Base-by-base conservation (phyloP, 2,113 vertebrate species). In the Anarhynchus alexandrinus region DNA sequence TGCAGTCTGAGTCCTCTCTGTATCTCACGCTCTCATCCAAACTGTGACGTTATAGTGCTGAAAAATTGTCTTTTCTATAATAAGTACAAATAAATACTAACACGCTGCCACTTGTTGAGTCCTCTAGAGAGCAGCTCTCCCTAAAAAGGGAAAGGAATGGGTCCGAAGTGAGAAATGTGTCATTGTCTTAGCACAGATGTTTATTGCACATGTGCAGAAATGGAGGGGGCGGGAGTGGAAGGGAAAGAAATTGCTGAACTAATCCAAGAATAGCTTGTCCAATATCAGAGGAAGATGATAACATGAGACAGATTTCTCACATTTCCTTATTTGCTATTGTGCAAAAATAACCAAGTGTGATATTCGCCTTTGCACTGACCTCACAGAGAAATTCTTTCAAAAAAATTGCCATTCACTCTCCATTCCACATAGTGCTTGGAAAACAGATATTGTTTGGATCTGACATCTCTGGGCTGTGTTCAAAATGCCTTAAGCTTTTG, bases 261-360 rank as follows among this genome's bases (percentile, higher is more conserved):
- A 43, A 88, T 88, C 91, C 93, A 93, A 96, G 93, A 98, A 97
- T 97, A 98, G 80, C 84, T 90, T 54, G 49, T 57, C 86, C 95
- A 96, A 59, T 97, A 94, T 96, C 96, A 95, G 96, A 97, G 96
- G 97, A 98, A 97, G 94, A 98, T 82, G 95, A 97, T 97, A 97
- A 97, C 62, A 27, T 38, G 64, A 92, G 76, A 42, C 84, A 94
- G 47, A 88, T 97, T 97, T 97, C 91, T 97, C 86, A 95, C 52
- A 78, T 97, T 98, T 98, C 97, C 95, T 96, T 96, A 95, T 95
- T 94, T 96, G 61, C 82, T 73, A 38, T 94, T 96, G 71, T 94
- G 62, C 91, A 92, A 96, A 96, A 95, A 93, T 94, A 97, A 92
- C 81, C 3, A 12, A 76, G 57, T 66, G 29, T 95, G 86, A 91